Percentiles rank a stretch among this genome's conserved stretches.
These are phyloP conservation scores for Epinephelus fuscoguttatus DNA, from an alignment of 2,113 vertebrate species.

Conservation along the genomic window DNA sequence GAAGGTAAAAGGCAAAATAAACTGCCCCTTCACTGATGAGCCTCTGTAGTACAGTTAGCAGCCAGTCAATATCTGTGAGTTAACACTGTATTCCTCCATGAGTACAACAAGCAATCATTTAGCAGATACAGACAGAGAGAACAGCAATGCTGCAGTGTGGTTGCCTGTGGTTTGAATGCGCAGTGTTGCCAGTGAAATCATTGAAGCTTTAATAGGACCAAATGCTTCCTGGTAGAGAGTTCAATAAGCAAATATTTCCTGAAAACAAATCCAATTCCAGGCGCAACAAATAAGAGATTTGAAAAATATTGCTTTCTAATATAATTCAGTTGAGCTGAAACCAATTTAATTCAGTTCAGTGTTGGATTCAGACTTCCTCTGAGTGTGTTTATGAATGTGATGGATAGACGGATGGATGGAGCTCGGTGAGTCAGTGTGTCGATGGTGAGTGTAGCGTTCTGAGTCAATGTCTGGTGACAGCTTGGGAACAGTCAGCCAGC, in stretches of 20 bases:
- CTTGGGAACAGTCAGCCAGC: conserved; percentile 71
- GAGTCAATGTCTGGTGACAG: conserved; percentile 78
- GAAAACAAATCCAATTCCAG: conserved; percentile 47
- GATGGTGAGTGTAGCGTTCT: conserved; percentile 57
- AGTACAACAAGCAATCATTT: conserved; percentile 10
- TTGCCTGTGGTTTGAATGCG: conserved; percentile 5
- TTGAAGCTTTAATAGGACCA: conserved; percentile 32
- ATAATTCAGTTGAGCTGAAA: conserved; percentile 30
- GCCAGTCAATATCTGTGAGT: conserved; percentile 8
- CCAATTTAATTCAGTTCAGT: conserved; percentile 17
- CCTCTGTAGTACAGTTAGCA: not conserved
- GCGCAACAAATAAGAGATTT: conserved; percentile 24
- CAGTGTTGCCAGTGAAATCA: conserved; percentile 29
- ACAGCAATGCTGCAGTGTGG: conserved; percentile 1
- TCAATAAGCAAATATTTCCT: conserved; percentile 51
- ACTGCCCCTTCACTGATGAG: not conserved
- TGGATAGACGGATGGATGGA: conserved; percentile 49
- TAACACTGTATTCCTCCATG: not conserved
- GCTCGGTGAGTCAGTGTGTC: conserved; percentile 55
- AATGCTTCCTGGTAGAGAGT: conserved; percentile 30
- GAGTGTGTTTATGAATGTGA: conserved; percentile 52
- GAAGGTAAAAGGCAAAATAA: too few relatives aligned
- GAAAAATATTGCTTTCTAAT: conserved; percentile 36
- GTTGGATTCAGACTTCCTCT: conserved; percentile 25
- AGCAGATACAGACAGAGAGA: conserved; percentile 17